phyloP scores from a whole-genome alignment of 2,888 invertebrate species.

The Rhogogaster chlorosoma region DNA sequence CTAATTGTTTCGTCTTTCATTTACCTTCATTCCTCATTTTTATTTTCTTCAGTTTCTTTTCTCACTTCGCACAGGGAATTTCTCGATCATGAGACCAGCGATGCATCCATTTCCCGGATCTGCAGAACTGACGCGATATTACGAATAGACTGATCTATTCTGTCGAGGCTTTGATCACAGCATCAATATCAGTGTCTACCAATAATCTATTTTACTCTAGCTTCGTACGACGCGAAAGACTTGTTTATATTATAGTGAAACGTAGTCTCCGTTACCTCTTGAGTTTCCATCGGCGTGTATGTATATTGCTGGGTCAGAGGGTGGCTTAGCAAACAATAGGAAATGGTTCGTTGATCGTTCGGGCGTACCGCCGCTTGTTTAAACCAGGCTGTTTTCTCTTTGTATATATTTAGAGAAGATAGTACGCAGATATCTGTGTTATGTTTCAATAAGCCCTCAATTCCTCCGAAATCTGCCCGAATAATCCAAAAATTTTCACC shows the following conservation, averaged over 20 bases:
- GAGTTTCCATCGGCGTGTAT: constrained; percentile 4
- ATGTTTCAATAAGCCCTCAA: neutral
- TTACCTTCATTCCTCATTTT: neutral
- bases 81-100: neutral
- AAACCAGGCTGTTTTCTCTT: constrained; percentile 24
- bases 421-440: neutral
- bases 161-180: neutral
- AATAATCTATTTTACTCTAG: neutral
- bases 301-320: constrained; percentile 16
- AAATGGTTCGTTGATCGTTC: constrained; percentile 24
- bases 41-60: neutral
- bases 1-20: neutral
- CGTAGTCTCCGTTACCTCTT: neutral
- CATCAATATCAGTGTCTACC: neutral
- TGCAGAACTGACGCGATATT: neutral
- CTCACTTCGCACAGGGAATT: neutral
- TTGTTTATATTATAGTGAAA: constrained; percentile 1
- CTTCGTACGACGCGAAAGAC: neutral
- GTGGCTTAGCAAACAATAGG: constrained; percentile 30
- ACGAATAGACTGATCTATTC: neutral
- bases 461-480: neutral
- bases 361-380: constrained; percentile 28
- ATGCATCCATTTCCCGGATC: neutral
- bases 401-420: constrained; percentile 29
- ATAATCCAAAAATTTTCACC: neutral